Evolutionary conservation across 2,888 invertebrate species (phyloP), one percentile per base, ranked within the genome.

Genomic region (Dynastes tityus): DNA sequence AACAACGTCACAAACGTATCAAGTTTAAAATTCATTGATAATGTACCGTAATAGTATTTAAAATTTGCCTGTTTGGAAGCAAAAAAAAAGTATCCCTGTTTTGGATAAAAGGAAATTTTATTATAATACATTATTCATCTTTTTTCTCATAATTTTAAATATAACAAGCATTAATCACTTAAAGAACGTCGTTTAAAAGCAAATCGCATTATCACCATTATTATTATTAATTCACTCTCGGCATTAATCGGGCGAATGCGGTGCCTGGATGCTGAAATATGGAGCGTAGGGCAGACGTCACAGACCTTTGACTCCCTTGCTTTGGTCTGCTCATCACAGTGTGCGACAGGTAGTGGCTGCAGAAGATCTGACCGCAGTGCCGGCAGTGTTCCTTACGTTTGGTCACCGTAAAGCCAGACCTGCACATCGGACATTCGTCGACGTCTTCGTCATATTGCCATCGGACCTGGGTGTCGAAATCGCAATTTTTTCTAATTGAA

Each of bases 361-460:
- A 99, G 91, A 97, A 99, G 85, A 99, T 96, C 87, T 95, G 95
- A 37, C 98, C 98, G 90, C 99, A 99, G 90, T 99, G 98, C 74
- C 95, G 80, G 80, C 88, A 89, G 81, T 88, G 88, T 70, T 86
- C 85, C 75, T 84, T 84, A 71, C 84, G 85, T 65, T 83, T 84
- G 0, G 79, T 68, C 6, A 85, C 71, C 45, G 84, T 83, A 85
- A 98, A 96, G 32, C 90, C 87, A 76, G 91, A 89, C 86, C 92
- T 95, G 89, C 99, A 99, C 79, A 92, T 90, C 83, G 95, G 95
- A 88, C 99, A 99, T 83, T 96, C 95, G 83, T 92, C 92, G 0
- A 98, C 93, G 90, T 99, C 99, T 81, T 99, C 99, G 83, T 98
- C 98, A 88, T 97, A 96, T 90, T 99, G 98, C 98, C 99, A 99